phyloP scores from a whole-genome alignment of 2,888 invertebrate species.

The Scaptomyza parva region DNA sequence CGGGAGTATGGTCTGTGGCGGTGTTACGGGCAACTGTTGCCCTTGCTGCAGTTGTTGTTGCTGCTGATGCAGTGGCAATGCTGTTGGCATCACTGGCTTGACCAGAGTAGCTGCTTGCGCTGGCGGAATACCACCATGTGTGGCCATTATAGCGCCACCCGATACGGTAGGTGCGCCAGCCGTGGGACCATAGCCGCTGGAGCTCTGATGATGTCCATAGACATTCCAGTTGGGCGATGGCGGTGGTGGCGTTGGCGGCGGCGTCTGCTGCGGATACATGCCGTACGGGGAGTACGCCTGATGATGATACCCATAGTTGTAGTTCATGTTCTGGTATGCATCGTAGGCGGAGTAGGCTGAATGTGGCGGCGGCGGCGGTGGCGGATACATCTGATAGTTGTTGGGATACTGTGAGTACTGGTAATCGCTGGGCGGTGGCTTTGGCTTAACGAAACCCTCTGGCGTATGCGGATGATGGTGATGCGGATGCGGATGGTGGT shows the following conservation, averaged over 20 bases:
- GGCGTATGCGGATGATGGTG: slow-evolving; percentile 72
- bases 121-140: slow-evolving; percentile 62
- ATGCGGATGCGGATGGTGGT: slow-evolving; percentile 60
- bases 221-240: slow-evolving; percentile 88
- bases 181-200: slow-evolving; percentile 72
- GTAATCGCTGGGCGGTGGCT: slow-evolving; percentile 84
- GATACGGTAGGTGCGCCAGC: slow-evolving; percentile 60
- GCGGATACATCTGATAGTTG: slow-evolving; percentile 85
- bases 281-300: slow-evolving; percentile 85
- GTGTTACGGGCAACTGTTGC: slow-evolving; percentile 65
- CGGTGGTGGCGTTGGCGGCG: slow-evolving; percentile 84
- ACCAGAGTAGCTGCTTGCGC: slow-evolving; percentile 59
- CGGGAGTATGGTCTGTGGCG: slow-evolving; percentile 69
- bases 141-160: slow-evolving; percentile 60
- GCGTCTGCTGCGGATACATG: slow-evolving; percentile 85
- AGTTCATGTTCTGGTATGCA: slow-evolving; percentile 85
- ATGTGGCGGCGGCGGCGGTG: slow-evolving; percentile 84
- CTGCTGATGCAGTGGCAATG: slow-evolving; percentile 50
- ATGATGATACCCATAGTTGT: slow-evolving; percentile 84
- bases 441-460: slow-evolving; percentile 85
- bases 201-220: slow-evolving; percentile 85
- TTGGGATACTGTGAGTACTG: slow-evolving; percentile 84
- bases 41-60: slow-evolving; percentile 49
- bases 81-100: slow-evolving; percentile 64
- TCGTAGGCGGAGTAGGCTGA: slow-evolving; percentile 84